Evolutionary conservation across 2,797 vertebrate genomes (phyloP), one percentile per base, ranked within the genome.

Genomic region (Champsocephalus gunnari): DNA sequence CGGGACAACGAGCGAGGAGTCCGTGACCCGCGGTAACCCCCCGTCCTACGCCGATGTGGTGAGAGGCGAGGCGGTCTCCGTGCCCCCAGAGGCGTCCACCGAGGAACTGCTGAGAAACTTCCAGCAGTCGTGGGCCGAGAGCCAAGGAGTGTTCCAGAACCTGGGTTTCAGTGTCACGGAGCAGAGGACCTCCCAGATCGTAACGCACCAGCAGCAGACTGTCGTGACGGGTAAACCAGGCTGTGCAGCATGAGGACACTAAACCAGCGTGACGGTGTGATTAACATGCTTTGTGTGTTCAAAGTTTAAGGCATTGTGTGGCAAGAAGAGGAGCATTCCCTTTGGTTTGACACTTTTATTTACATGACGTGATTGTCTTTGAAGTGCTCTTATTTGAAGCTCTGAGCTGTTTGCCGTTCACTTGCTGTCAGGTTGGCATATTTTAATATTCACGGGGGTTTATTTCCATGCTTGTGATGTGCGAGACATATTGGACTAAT

Each of bases 11-110:
- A 92, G 83, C 0, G 90, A 93, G 51, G 91, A 85, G 69, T 80
- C 94, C 4, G 80, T 87, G 73, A 86, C 92, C 58, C 94, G 94
- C 2, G 95, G 93, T 2, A 96, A 92, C 59, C 97, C 97, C 13
- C 97, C 97, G 0, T 97, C 96, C 41, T 98, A 98, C 8, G 97
- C 97, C 17, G 97, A 97, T 51, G 97, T 98, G 47, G 95, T 98
- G 44, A 91, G 95, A 53, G 97, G 97, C 21, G 92, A 93, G 1
- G 94, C 93, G 1, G 87, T 96, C 3, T 92, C 88, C 14, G 91
- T 96, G 57, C 91, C 96, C 34, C 79, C 89, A 0, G 92, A 95
- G 16, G 93, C 94, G 75, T 94, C 96, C 21, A 91, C 96, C 0
- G 93, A 96, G 80, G 94, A 96, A 5, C 91, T 97, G 82, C 89